A percentile compares a stretch with the other conserved stretches of the same genome.
phyloP scores from a whole-genome alignment of 2,797 vertebrate genomes.

The Pagetopsis macropterus region DNA sequence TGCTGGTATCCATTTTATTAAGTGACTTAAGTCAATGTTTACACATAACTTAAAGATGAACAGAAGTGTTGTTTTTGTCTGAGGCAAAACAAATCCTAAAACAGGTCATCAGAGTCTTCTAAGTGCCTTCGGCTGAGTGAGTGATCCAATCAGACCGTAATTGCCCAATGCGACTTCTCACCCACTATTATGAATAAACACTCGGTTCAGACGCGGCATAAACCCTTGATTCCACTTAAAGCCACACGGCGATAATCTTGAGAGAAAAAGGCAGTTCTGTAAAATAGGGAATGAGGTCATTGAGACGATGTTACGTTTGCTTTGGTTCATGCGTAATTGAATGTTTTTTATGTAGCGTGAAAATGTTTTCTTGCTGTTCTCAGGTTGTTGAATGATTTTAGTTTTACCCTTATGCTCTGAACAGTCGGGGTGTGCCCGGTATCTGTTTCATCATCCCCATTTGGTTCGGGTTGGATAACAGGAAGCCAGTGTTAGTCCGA shows the following conservation, averaged over 20 bases:
- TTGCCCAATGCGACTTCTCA: constrained; percentile 36
- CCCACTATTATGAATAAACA: constrained; percentile 29
- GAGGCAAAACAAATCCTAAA: constrained; percentile 49
- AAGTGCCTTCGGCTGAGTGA: constrained; percentile 82
- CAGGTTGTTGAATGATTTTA: constrained; percentile 47
- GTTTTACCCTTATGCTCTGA: constrained; percentile 1
- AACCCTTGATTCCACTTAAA: constrained; percentile 70
- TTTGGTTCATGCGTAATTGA: constrained; percentile 21
- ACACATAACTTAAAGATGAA: constrained; percentile 45
- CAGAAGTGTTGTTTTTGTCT: constrained; percentile 49
- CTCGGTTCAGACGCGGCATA: constrained; percentile 44
- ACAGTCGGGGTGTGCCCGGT: constrained; percentile 16
- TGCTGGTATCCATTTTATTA: constrained; percentile 54
- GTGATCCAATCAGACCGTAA: constrained; percentile 52
- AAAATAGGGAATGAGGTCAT: constrained; percentile 11
- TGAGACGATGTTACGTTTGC: constrained; percentile 48
- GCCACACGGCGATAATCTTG: constrained; percentile 71
- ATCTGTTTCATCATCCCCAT: constrained; percentile 21
- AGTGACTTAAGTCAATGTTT: constrained; percentile 66
- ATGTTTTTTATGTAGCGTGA: constrained; percentile 42
- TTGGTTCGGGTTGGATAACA: constrained; percentile 29
- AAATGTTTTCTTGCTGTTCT: constrained; percentile 49
- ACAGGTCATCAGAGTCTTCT: constrained; percentile 57
- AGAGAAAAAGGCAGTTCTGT: constrained; percentile 1
- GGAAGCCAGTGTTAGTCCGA: constrained; percentile 38